These are phyloP conservation scores for Fratercula arctica DNA, from an alignment of 2,797 vertebrate genomes.

Conservation along the genomic window DNA sequence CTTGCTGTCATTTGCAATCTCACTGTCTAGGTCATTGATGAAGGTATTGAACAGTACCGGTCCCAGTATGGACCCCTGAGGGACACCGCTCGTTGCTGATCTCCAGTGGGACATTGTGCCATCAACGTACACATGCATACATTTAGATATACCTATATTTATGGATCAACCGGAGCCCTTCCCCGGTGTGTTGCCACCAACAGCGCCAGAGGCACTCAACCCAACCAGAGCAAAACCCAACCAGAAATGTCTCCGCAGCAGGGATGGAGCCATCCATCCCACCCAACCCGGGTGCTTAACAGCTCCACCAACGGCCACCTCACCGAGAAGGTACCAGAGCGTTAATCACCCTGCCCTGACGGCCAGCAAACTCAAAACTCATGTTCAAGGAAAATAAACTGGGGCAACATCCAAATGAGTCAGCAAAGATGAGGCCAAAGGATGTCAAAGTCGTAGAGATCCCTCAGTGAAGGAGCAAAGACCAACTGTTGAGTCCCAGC, in stretches of 20 bases:
- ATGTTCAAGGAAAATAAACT: neutral
- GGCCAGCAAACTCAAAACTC: neutral
- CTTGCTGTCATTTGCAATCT: too few species aligned
- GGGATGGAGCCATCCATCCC: neutral
- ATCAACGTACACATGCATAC: rapidly evolving
- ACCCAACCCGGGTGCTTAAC: neutral
- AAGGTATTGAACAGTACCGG: neutral
- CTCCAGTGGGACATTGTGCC: neutral
- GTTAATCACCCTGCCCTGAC: too few species aligned
- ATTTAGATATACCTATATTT: too few species aligned
- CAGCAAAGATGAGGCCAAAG: neutral
- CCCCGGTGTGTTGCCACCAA: neutral
- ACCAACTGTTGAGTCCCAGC: neutral
- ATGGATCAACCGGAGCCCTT: neutral
- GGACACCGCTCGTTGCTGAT: too few species aligned
- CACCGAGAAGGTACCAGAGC: neutral
- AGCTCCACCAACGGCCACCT: neutral
- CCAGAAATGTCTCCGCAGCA: rapidly evolving
- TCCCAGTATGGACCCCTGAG: neutral
- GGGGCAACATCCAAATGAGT: neutral
- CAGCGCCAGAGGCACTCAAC: neutral
- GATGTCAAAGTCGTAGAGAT: neutral
- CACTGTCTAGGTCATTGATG: neutral
- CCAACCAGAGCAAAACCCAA: neutral
- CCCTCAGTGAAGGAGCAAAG: neutral